These are phyloP conservation scores for Xenus cinereus DNA, from an alignment of 2,113 vertebrate genomes.

Conservation along the genomic window DNA sequence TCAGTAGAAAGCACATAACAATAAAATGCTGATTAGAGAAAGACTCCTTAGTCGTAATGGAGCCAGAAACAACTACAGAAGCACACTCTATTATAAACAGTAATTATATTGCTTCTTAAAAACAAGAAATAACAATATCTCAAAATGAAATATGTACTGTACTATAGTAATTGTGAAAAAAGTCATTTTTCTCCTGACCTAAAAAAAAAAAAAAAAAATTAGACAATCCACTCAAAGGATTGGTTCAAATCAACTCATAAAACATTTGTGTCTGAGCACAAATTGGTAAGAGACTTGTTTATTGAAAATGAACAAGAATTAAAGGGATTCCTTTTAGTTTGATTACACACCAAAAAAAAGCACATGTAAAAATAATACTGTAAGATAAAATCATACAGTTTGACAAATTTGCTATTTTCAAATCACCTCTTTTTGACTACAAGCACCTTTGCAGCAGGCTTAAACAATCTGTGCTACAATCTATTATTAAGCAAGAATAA, in stretches of 20 bases:
- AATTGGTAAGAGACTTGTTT: background rate
- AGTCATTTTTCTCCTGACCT: background rate
- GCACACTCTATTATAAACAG: background rate
- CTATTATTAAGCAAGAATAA: background rate
- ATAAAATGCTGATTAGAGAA: constrained; percentile 36
- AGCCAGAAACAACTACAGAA: background rate
- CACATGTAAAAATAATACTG: background rate
- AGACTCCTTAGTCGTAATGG: constrained; percentile 6
- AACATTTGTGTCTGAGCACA: background rate
- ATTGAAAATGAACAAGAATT: background rate
- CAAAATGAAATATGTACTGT: background rate
- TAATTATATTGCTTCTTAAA: constrained; percentile 33
- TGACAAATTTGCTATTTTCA: background rate
- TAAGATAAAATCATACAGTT: background rate
- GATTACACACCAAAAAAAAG: background rate
- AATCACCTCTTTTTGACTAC: background rate
- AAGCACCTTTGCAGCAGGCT: background rate
- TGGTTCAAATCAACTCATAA: background rate
- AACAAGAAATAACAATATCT: background rate
- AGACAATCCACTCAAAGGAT: background rate
- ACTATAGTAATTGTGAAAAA: background rate
- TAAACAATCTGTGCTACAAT: background rate
- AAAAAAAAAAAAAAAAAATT: background rate
- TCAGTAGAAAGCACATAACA: background rate
- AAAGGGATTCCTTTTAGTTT: background rate